Conservation (phyloP, 2,888 invertebrate species). For the Belgica antarctica region DNA sequence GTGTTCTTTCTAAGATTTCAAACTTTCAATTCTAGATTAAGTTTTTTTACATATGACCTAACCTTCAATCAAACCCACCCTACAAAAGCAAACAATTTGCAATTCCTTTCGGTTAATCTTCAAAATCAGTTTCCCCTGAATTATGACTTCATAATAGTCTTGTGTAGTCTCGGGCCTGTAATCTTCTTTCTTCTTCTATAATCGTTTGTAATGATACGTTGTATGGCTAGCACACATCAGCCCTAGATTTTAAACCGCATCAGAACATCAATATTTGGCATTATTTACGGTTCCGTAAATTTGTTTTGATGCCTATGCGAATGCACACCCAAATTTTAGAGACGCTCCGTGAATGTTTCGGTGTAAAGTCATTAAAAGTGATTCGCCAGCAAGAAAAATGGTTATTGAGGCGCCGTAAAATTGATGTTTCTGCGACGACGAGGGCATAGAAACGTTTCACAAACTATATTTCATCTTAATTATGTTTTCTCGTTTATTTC, state of each 20-base stretch:
- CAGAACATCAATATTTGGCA: background rate
- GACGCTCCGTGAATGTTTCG: background rate
- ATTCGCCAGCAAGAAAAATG: background rate
- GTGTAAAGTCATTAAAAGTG: background rate
- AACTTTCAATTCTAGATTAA: too few relatives aligned
- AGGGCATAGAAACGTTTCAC: background rate
- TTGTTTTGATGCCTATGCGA: background rate
- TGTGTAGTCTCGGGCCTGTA: background rate
- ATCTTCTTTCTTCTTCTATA: background rate
- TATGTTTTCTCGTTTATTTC: constrained; percentile 15
- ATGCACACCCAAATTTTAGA: background rate
- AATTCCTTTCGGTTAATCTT: background rate
- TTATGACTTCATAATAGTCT: background rate
- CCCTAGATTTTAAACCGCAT: background rate
- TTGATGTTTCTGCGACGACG: background rate
- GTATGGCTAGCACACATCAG: background rate
- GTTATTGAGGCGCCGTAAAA: background rate
- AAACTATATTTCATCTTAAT: constrained; percentile 28
- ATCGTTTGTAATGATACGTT: background rate
- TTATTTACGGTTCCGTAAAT: background rate
- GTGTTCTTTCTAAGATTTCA: too few relatives aligned
- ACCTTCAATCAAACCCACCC: too few relatives aligned
- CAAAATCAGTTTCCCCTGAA: background rate
- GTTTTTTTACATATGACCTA: too few relatives aligned
- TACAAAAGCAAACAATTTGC: too few relatives aligned